Base-by-base conservation (phyloP, 2,888 invertebrate genomes). In the Leucoma salicis region DNA sequence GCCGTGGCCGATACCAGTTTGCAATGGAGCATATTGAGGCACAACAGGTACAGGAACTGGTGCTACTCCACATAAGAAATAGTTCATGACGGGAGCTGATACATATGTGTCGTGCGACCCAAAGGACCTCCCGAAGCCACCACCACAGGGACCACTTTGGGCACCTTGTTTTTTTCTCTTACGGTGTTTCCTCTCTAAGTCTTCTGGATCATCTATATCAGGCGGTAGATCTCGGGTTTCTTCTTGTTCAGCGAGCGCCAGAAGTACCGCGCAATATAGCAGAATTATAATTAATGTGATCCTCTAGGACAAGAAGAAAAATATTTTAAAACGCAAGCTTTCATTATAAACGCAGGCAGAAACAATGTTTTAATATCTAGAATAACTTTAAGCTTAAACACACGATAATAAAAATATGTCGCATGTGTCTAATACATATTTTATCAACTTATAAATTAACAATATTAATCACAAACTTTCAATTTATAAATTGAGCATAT, bases 11-110 rank as follows among this genome's bases (percentile, higher is more conserved):
- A 4, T 3, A 4, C 21, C 21, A 8, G 3, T 21, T 6, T 44
- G 49, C 28, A 68, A 46, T 45, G 60, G 40, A 36, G 71, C 39
- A 42, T 62, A 58, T 14, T 57, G 31, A n/a, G 57, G 65, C 8
- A 25, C 31, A n/a, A 31, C 53, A 3, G 63, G 36, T 1, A 33
- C 49, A 13, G 66, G 44, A 11, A 38, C 48, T 13, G 68, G 39
- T 7, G 63, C 57, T 0, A 57, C 63, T 2, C 83, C 83, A 41
- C 87, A 86, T 0, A 83, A 76, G 61, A 78, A 83, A 53, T 86
- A 88, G 60, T 88, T 88, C 59, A 74, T 82, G 1, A 86, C 81
- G 1, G 87, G 87, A 16, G 87, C 85, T 2, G 80, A 81, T 0
- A 88, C 63, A 36, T 81, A 87, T 0, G 85, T 84, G 48, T 79